Evolutionary conservation across 1,140 invertebrate species (phyloP), one percentile per base, ranked within the genome.

Genomic region (Ceratina japonica): DNA sequence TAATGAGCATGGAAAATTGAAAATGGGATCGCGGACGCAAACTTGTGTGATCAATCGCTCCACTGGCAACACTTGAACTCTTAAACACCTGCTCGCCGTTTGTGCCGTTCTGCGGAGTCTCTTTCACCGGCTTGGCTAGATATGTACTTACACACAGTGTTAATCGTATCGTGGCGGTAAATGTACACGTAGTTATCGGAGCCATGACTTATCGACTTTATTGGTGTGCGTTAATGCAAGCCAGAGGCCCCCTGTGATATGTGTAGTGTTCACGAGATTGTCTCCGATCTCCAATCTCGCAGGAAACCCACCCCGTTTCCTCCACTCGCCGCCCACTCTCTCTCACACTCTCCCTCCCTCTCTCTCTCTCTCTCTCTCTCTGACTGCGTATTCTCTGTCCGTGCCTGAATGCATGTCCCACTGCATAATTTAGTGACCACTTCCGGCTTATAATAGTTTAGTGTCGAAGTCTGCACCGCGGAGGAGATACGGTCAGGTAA

Each of bases 401-500:
- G 73, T 61, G 79, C 72, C 68, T 86, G 86, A 87, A 88, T 87
- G 81, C 86, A 82, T 75, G 72, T 79, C 69, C 75, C 66, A 82
- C 75, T 88, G 87, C 86, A 88, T 88, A 86, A 87, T 88, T 87
- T 88, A 89, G 83, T 75, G 73, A 83, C 85, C 79, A 80, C 83
- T 83, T 82, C 88, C 76, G 83, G 68, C 82, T 80, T 83, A 80
- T 83, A 84, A 72, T 84, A 73, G 83, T 80, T 72, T 80, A 84
- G 68, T 80, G 82, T 84, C 83, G 70, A 84, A 84, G 76, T 80
- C 27, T 31, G 27, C 27, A 31, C 65, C 31, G 24, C 54, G 31
- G 20, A 64, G 63, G 69, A 44, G 82, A 71, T 44, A 31, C 80
- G 77, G 63, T 65, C 37, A 77, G 83, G 83, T 84, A 76, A 81